phyloP scores from a whole-genome alignment of 2,888 invertebrate genomes.

The Drosophila ezoana region DNA sequence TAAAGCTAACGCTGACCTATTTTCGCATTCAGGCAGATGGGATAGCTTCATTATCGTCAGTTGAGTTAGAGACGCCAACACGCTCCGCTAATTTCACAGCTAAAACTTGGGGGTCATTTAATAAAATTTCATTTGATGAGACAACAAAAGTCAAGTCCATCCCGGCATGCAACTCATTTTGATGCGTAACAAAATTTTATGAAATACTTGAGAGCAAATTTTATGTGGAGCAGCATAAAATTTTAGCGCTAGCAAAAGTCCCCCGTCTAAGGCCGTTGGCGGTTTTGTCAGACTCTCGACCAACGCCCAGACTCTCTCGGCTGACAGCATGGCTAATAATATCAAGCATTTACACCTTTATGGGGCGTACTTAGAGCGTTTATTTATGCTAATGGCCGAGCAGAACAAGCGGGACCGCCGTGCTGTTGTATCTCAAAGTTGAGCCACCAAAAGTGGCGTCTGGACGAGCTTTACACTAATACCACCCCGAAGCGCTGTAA shows the following conservation, averaged over 20 bases:
- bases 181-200: conserved; percentile 78
- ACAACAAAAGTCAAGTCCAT: conserved; percentile 52
- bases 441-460: conserved; percentile 53
- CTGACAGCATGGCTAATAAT: conserved; percentile 69
- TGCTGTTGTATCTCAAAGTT: conserved; percentile 51
- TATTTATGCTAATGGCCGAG: conserved; percentile 81
- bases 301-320: conserved; percentile 17
- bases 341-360: conserved; percentile 82
- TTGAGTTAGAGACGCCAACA: conserved; percentile 9
- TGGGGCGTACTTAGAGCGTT: conserved; percentile 76
- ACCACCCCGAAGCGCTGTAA: conserved; percentile 82
- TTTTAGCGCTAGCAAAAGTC: conserved; percentile 78
- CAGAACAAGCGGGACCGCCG: conserved; percentile 30
- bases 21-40: conserved; percentile 12
- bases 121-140: conserved; percentile 71
- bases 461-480: conserved; percentile 73
- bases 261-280: conserved; percentile 46
- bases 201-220: conserved; percentile 75
- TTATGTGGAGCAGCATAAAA: conserved; percentile 77
- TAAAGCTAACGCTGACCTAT: conserved; percentile 49
- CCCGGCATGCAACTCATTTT: conserved; percentile 49
- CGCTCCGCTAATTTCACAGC: conserved; percentile 45
- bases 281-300: conserved; percentile 45
- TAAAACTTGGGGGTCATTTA: conserved; percentile 62
- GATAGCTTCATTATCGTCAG: neutral